phyloP scores from a whole-genome alignment of 2,797 vertebrate species.

The Sebastes flavidus region DNA sequence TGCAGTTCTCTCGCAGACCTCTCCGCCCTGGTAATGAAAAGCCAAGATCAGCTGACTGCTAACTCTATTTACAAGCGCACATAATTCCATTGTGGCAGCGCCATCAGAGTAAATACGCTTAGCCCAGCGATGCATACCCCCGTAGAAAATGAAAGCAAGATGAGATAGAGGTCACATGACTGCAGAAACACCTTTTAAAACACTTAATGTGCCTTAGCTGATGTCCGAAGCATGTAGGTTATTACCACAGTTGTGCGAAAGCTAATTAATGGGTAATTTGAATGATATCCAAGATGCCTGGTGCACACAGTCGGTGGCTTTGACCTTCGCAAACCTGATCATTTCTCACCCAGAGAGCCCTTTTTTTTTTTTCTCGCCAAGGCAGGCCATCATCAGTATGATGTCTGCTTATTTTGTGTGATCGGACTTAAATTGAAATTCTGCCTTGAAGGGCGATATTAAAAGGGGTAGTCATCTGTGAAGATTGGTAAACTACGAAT shows the following conservation, averaged over 20 bases:
- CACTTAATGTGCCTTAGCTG: slow-evolving; percentile 88
- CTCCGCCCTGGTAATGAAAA: slow-evolving; percentile 81
- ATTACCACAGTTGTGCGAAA: slow-evolving; percentile 83
- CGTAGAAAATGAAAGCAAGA: slow-evolving; percentile 78
- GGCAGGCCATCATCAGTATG: slow-evolving; percentile 52
- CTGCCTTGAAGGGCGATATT: slow-evolving; percentile 62
- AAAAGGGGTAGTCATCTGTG: slow-evolving; percentile 59
- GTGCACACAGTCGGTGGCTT: slow-evolving; percentile 79
- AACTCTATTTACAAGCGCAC: slow-evolving; percentile 89
- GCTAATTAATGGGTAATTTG: slow-evolving; percentile 91
- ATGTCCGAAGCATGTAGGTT: slow-evolving; percentile 86
- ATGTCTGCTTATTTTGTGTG: slow-evolving; percentile 64
- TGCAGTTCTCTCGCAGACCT: slow-evolving; percentile 77
- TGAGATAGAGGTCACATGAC: slow-evolving; percentile 81
- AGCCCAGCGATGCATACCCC: slow-evolving; percentile 77
- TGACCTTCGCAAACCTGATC: slow-evolving; percentile 89
- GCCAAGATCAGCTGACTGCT: slow-evolving; percentile 85
- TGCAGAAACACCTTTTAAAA: slow-evolving; percentile 86
- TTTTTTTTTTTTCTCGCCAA: slow-evolving; percentile 7
- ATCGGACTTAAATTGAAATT: slow-evolving; percentile 71
- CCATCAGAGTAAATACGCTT: slow-evolving; percentile 79
- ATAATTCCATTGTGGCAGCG: slow-evolving; percentile 82
- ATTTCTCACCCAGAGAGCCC: slow-evolving; percentile 62
- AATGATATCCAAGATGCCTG: slow-evolving; percentile 87
- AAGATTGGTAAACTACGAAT: slow-evolving; percentile 52